Evolutionary conservation across 2,113 vertebrate species (phyloP).

Genomic region (Laticauda laticaudata): DNA sequence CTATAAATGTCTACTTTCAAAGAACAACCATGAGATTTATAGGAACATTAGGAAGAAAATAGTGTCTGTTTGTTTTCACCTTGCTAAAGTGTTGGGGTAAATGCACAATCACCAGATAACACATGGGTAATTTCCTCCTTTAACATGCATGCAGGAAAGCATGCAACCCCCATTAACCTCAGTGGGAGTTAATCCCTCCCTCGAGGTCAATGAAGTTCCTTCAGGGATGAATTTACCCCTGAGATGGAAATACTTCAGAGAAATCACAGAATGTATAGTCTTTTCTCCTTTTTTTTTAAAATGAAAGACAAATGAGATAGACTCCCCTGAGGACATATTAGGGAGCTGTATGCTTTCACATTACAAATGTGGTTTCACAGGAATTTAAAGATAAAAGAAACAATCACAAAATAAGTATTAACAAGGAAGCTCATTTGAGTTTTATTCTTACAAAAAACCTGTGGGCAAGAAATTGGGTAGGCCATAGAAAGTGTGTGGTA

Average conservation of each 20-base stretch:
- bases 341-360: constrained; percentile 19
- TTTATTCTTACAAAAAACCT: background rate
- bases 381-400: constrained; percentile 26
- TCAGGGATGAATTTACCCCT: constrained; percentile 23
- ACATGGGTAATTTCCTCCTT: constrained; percentile 20
- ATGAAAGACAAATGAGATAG: constrained; percentile 20
- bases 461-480: constrained; percentile 20
- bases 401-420: constrained; percentile 21
- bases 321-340: constrained; percentile 5
- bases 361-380: constrained; percentile 21
- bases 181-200: constrained; percentile 22
- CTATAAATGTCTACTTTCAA: constrained; percentile 22
- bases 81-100: constrained; percentile 27
- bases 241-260: constrained; percentile 18
- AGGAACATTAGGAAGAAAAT: constrained; percentile 8
- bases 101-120: constrained; percentile 11
- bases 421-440: constrained; percentile 9
- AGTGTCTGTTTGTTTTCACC: constrained; percentile 32
- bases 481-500: background rate
- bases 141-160: constrained; percentile 15
- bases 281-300: constrained; percentile 1
- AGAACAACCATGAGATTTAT: constrained; percentile 51
- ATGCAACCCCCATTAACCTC: constrained; percentile 7
- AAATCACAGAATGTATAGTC: constrained; percentile 13
- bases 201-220: constrained; percentile 17